Conservation (phyloP, 2,888 invertebrate genomes). For the Drosophila affinis region DNA sequence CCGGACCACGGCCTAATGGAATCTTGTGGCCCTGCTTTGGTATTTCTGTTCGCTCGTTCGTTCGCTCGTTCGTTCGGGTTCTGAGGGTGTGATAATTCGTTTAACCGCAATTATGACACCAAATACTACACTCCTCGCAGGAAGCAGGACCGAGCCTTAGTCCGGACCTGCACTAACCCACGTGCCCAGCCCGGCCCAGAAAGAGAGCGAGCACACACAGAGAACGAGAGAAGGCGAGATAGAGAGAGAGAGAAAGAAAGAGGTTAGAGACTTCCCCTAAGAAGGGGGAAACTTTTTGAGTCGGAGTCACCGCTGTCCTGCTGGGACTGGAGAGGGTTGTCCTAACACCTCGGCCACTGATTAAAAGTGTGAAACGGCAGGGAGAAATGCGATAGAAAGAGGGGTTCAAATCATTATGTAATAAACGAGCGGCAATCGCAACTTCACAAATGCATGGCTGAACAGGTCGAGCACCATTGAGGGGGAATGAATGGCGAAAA, state of each 20-base stretch:
- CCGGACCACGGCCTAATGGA: conserved; percentile 25
- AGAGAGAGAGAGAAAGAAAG: conserved; percentile 1
- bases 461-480: neutral
- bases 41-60: conserved; percentile 13
- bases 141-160: conserved; percentile 23
- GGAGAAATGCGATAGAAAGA: neutral
- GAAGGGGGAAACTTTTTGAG: conserved; percentile 30
- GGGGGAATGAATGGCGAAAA: neutral
- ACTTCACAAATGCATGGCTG: neutral
- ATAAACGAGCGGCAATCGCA: conserved; percentile 8
- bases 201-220: neutral
- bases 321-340: conserved; percentile 39
- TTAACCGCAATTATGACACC: conserved; percentile 80
- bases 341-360: conserved; percentile 2
- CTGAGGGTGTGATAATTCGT: conserved; percentile 79
- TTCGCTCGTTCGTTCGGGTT: conserved; percentile 35
- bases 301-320: conserved; percentile 51
- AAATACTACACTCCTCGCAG: conserved; percentile 19
- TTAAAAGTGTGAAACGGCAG: conserved; percentile 6
- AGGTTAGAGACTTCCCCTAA: conserved; percentile 39
- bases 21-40: conserved; percentile 40
- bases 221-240: neutral
- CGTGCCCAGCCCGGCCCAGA: conserved; percentile 49
- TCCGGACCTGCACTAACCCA: conserved; percentile 55
- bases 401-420: neutral